Percentiles rank a stretch among this genome's conserved stretches.
phyloP scores from a whole-genome alignment of 1,140 invertebrate genomes.

The Drosophila baimaii region DNA sequence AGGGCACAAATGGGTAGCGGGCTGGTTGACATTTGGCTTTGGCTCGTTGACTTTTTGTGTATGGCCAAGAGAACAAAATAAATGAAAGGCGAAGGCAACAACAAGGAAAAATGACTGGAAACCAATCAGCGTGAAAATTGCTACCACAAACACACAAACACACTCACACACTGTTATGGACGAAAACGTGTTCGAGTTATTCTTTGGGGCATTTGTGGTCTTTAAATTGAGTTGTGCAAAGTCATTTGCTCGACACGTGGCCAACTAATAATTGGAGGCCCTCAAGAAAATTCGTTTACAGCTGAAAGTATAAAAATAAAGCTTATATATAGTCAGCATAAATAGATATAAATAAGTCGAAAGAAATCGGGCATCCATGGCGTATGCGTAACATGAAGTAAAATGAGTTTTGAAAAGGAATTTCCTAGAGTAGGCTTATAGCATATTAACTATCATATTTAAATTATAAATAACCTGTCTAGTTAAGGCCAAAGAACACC shows the following conservation, averaged over 20 bases:
- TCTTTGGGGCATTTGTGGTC: conserved; percentile 45
- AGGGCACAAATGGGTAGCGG: too few species aligned
- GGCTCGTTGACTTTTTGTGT: conserved; percentile 70
- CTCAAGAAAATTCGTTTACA: not conserved
- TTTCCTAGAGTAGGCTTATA: not conserved
- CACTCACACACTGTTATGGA: not conserved
- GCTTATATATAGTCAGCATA: not conserved
- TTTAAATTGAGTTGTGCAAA: conserved; percentile 67
- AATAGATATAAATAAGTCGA: not conserved
- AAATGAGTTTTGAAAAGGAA: not conserved
- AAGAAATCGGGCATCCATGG: not conserved
- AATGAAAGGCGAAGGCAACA: conserved; percentile 57
- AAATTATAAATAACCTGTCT: too few species aligned
- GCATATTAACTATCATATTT: too few species aligned
- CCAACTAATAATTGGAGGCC: conserved; percentile 16
- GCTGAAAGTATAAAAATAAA: not conserved
- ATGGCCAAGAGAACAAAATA: conserved; percentile 47
- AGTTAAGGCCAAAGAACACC: too few species aligned
- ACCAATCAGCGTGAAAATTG: conserved; percentile 81
- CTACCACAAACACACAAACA: conserved; percentile 39
- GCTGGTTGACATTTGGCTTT: conserved; percentile 71
- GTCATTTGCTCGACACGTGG: conserved; percentile 37
- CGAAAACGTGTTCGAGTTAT: conserved; percentile 37
- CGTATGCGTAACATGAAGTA: not conserved
- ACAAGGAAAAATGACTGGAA: conserved; percentile 67